phyloP scores from a whole-genome alignment of 2,113 vertebrate species.

The Poeciliopsis turrubarensis region DNA sequence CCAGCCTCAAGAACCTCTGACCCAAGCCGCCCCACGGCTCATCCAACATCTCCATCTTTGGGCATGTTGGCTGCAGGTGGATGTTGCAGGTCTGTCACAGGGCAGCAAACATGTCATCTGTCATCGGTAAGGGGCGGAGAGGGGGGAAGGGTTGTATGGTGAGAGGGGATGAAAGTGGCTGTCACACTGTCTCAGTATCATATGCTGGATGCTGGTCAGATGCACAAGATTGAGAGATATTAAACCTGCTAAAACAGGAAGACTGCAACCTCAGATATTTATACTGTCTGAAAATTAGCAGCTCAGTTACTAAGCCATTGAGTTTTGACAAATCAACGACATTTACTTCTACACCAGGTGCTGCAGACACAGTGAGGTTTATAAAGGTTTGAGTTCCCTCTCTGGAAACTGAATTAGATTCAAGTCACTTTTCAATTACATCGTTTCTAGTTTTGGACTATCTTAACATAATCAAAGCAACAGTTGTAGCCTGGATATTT shows the following conservation, averaged over 20 bases:
- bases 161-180: conserved; percentile 66
- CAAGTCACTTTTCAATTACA: no score
- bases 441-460: no score
- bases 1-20: neutral
- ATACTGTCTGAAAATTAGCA: neutral
- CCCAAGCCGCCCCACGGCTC: no score
- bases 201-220: conserved; percentile 80
- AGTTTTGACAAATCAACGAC: neutral
- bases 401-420: neutral
- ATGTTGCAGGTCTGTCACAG: conserved; percentile 53
- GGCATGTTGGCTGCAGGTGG: conserved; percentile 56
- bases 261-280: conserved; percentile 7
- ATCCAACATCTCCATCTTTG: conserved; percentile 1
- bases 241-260: conserved; percentile 22
- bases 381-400: neutral
- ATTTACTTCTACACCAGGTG: neutral
- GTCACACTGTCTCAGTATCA: conserved; percentile 79
- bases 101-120: conserved; percentile 61
- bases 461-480: no score
- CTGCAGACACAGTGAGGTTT: neutral
- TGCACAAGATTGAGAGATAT: conserved; percentile 60
- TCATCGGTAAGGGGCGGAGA: conserved; percentile 11
- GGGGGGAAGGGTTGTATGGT: conserved; percentile 18
- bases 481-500: no score
- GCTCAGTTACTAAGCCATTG: no score